Evolutionary conservation across 2,888 invertebrate genomes (phyloP).

Genomic region (Protonemura montana): DNA sequence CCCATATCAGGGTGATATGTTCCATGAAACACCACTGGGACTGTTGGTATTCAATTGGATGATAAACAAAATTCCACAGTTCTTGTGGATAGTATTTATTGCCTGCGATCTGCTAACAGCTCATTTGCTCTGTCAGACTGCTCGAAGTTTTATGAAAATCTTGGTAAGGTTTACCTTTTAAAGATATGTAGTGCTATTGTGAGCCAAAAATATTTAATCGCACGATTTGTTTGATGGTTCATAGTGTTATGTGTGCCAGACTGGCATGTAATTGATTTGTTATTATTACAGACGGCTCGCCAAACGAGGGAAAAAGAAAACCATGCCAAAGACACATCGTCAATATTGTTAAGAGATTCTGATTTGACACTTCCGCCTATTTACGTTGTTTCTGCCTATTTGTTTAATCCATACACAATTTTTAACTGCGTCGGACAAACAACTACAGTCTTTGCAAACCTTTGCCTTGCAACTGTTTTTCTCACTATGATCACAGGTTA

Average conservation of each 20-base stretch:
- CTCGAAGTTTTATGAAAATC: slow-evolving; percentile 71
- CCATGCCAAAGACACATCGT: slow-evolving; percentile 67
- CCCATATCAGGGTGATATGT: slow-evolving; percentile 89
- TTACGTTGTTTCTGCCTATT: slow-evolving; percentile 79
- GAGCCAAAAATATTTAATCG: no score
- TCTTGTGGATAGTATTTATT: slow-evolving; percentile 72
- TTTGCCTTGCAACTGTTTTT: slow-evolving; percentile 77
- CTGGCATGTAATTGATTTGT: neutral
- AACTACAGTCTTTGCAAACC: slow-evolving; percentile 88
- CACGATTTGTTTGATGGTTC: no score
- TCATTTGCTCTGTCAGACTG: slow-evolving; percentile 73
- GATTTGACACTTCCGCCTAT: slow-evolving; percentile 70
- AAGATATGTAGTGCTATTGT: no score
- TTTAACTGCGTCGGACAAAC: slow-evolving; percentile 88
- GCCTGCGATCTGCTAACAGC: slow-evolving; percentile 80
- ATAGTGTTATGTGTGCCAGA: neutral
- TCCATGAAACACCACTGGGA: slow-evolving; percentile 89
- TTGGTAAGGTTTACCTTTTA: slow-evolving; percentile 58
- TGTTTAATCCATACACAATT: slow-evolving; percentile 89
- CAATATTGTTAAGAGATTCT: slow-evolving; percentile 63
- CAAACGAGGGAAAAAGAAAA: slow-evolving; percentile 63
- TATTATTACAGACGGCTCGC: slow-evolving; percentile 59
- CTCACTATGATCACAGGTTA: slow-evolving; percentile 71
- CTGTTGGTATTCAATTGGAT: slow-evolving; percentile 71
- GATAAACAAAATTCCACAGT: slow-evolving; percentile 63